Conservation (phyloP, 2,113 vertebrate species). For the Plectropomus leopardus region DNA sequence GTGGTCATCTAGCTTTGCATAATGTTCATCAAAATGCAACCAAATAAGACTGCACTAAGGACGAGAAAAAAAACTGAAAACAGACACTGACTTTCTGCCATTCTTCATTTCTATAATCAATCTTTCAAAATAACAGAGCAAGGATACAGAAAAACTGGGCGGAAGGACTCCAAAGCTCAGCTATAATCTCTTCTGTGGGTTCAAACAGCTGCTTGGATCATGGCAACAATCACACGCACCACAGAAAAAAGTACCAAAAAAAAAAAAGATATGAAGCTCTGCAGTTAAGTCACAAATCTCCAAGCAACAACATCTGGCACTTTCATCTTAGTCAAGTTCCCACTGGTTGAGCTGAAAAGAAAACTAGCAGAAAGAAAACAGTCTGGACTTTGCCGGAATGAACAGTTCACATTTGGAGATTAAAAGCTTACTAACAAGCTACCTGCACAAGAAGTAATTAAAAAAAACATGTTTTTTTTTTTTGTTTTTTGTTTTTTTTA, state of each 20-base stretch:
- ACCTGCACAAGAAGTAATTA: not conserved
- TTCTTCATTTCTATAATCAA: conserved; percentile 29
- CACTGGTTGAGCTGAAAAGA: conserved; percentile 34
- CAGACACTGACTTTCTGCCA: conserved; percentile 6
- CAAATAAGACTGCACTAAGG: not conserved
- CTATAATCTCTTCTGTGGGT: conserved; percentile 57
- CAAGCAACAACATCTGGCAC: conserved; percentile 64
- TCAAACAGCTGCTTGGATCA: conserved; percentile 64
- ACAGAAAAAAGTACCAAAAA: conserved; percentile 16
- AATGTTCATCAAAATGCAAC: conserved; percentile 15
- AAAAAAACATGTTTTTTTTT: too few species aligned
- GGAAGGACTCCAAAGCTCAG: conserved; percentile 37
- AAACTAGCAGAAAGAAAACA: not conserved
- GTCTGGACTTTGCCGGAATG: not conserved
- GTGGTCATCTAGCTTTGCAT: conserved; percentile 18
- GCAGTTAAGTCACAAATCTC: conserved; percentile 59
- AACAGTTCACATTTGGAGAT: conserved; percentile 12
- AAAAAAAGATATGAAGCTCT: conserved; percentile 48
- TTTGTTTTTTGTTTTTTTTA: too few species aligned
- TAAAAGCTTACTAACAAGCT: not conserved
- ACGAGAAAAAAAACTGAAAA: too few species aligned
- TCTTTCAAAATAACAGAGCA: conserved; percentile 38
- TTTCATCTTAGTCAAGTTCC: conserved; percentile 43
- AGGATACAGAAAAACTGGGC: conserved; percentile 29
- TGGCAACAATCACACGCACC: conserved; percentile 43